Percentiles rank a stretch among this genome's conserved stretches.
These are phyloP conservation scores for Poeciliopsis infans DNA, from an alignment of 2,797 vertebrate genomes.

Conservation along the genomic window DNA sequence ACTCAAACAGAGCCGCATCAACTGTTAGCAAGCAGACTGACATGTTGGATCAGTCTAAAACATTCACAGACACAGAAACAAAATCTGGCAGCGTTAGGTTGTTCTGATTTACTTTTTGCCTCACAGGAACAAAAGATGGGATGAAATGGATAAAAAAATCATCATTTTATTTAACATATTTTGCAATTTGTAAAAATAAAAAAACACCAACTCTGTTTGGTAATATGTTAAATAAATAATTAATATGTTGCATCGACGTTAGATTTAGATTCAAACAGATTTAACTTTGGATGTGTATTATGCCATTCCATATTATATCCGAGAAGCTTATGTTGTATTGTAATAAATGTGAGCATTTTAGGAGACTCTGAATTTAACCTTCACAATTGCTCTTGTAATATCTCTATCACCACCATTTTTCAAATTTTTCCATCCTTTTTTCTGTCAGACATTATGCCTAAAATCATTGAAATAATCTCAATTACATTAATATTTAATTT, in stretches of 20 bases:
- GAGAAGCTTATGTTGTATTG: not conserved
- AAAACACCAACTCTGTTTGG: not conserved
- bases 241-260: not conserved
- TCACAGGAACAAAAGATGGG: not conserved
- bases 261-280: not conserved
- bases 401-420: not conserved
- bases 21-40: slow-evolving; percentile 48
- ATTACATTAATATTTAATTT: not conserved
- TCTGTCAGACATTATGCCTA: not conserved
- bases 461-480: not conserved
- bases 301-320: not conserved
- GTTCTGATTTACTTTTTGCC: slow-evolving; percentile 1
- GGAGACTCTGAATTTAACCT: not conserved
- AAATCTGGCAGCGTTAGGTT: not conserved
- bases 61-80: not conserved
- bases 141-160: not conserved
- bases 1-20: slow-evolving; percentile 51
- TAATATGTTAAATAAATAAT: not conserved
- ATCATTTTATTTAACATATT: not conserved
- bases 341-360: not conserved
- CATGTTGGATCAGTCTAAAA: slow-evolving; percentile 17
- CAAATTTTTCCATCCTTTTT: accelerated
- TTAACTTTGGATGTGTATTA: not conserved
- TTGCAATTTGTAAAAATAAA: not conserved
- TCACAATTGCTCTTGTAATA: not conserved